These are phyloP conservation scores for Cyanistes caeruleus DNA, from an alignment of 2,113 vertebrate species.

Conservation along the genomic window DNA sequence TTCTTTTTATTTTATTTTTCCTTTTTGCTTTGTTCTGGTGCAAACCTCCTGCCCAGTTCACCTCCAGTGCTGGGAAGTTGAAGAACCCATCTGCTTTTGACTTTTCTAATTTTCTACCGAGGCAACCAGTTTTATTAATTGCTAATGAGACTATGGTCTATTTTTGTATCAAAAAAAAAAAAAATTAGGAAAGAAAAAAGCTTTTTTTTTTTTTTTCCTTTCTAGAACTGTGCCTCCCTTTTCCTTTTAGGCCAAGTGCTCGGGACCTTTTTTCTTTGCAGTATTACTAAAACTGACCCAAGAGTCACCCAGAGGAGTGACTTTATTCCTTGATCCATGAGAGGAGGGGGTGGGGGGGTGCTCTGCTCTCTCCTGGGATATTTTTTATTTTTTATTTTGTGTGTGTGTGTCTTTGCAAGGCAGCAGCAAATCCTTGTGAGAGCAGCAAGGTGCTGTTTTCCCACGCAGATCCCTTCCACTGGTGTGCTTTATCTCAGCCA, in stretches of 20 bases:
- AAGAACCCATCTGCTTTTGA: background rate
- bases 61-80: background rate
- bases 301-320: background rate
- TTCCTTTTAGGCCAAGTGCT: constrained; percentile 33
- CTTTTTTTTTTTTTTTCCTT: constrained; percentile 60
- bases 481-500: constrained; percentile 15
- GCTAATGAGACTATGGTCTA: constrained; percentile 67
- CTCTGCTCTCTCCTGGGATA: background rate
- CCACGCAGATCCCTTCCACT: constrained; percentile 15
- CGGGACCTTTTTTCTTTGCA: constrained; percentile 23
- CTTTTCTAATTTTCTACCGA: constrained; percentile 73
- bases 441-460: constrained; percentile 16
- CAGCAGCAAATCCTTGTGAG: constrained; percentile 33
- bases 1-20: background rate
- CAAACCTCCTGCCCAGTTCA: background rate
- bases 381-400: background rate
- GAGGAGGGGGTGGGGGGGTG: background rate
- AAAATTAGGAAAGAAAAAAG: background rate
- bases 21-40: background rate
- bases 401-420: background rate
- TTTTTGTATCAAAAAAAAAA: constrained; percentile 67
- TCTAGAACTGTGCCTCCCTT: constrained; percentile 67
- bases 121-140: constrained; percentile 62
- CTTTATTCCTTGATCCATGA: background rate
- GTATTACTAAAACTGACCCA: background rate